phyloP scores from a whole-genome alignment of 2,113 vertebrate species.

The Arothron firmamentum region DNA sequence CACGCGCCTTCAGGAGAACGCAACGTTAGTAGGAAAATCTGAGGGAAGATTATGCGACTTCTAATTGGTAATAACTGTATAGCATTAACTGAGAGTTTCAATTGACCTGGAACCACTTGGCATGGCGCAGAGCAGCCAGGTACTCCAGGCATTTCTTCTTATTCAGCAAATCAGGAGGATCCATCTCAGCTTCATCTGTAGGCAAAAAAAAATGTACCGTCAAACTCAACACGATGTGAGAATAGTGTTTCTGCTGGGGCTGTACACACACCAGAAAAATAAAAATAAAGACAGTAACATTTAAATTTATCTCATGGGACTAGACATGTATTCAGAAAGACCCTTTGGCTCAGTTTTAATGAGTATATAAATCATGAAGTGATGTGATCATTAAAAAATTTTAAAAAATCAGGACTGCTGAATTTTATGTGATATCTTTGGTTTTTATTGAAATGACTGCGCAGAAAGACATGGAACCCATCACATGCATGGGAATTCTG shows the following conservation, averaged over 20 bases:
- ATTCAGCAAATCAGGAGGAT: constrained; percentile 73
- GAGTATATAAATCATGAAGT: constrained; percentile 14
- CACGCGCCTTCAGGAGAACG: constrained; percentile 70
- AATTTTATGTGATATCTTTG: too few species aligned
- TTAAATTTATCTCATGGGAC: not conserved
- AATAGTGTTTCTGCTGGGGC: constrained; percentile 2
- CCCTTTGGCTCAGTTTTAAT: not conserved
- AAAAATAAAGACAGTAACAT: not conserved
- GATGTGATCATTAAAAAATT: not conserved
- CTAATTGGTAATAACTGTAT: not conserved
- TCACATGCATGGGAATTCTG: too few species aligned
- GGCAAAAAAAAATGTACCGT: constrained; percentile 15
- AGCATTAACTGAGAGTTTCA: not conserved
- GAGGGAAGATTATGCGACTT: too few species aligned
- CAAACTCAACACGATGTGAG: not conserved
- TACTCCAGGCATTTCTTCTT: constrained; percentile 76
- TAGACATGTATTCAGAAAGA: constrained; percentile 4
- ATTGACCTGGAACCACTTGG: constrained; percentile 87
- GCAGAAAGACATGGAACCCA: too few species aligned
- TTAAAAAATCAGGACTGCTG: too few species aligned
- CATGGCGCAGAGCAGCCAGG: constrained; percentile 78
- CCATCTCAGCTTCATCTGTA: constrained; percentile 43
- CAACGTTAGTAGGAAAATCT: too few species aligned
- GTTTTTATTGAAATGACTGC: too few species aligned
- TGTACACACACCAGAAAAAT: constrained; percentile 1